Evolutionary conservation across 37 sponge, comb jelly and placozoan genomes (phyloP).

Genomic region (Cladorhizidae sp.): DNA sequence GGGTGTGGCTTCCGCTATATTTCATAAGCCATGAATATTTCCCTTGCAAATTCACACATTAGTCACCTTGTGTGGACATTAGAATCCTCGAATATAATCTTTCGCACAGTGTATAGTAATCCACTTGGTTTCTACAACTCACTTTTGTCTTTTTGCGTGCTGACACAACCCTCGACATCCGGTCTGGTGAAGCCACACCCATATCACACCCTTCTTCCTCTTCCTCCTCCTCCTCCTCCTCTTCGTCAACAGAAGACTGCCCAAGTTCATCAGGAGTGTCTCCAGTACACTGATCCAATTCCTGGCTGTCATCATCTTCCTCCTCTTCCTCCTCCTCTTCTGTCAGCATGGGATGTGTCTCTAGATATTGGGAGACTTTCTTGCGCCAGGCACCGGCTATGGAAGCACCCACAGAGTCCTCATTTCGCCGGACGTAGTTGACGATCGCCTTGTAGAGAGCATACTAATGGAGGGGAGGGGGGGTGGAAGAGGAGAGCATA

Average conservation of each 20-base stretch:
- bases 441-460: slow-evolving; percentile 7
- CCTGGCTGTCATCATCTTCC: slow-evolving; percentile 31
- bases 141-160: slow-evolving; percentile 41
- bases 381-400: slow-evolving; percentile 9
- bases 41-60: too few relatives aligned
- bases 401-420: not conserved
- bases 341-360: slow-evolving; percentile 28
- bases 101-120: too few relatives aligned
- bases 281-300: not conserved
- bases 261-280: not conserved
- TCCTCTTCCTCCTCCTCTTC: not conserved
- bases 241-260: slow-evolving; percentile 13
- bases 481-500: not conserved
- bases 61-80: too few relatives aligned
- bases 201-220: not conserved
- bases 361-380: slow-evolving; percentile 25
- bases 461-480: not conserved
- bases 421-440: not conserved
- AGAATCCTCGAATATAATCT: too few relatives aligned
- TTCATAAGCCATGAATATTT: too few relatives aligned
- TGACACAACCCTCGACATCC: slow-evolving; percentile 6
- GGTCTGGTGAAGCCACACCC: not conserved
- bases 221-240: slow-evolving; percentile 22
- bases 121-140: too few relatives aligned
- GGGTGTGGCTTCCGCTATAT: too few relatives aligned